Evolutionary conservation across 2,797 vertebrate species (phyloP), one percentile per base, ranked within the genome.

Genomic region (Thalassophryne amazonica): DNA sequence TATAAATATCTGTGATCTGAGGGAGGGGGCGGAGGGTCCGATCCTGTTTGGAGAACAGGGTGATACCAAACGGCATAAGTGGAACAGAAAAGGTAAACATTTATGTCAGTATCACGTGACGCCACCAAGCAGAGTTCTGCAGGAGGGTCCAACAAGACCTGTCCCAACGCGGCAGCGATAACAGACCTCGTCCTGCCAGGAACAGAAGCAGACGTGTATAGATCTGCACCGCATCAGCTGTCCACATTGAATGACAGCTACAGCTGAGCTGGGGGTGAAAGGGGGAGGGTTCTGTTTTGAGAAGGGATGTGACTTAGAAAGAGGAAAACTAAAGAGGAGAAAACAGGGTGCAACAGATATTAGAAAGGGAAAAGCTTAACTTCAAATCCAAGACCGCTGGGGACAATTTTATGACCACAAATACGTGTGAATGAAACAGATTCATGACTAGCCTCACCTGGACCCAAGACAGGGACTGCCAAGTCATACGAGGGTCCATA

Each of bases 1-100:
- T 95, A 97, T 94, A 94, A 95, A 97, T 97, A 97, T 73, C 84
- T 57, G 5, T 49, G 59, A 49, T 45, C 38, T 1, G 49, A 3
- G 10, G 15, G 13, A 9, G 11, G 6, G 7, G 12, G 60, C 19
- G 7, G 38, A 61, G 12, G 49, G 42, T 19, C 67, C 60, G 47
- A 66, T 73, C 79, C 81, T 67, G 76, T 84, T 83, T 82, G 71
- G 72, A 72, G 73, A 78, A 53, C 29, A 11, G 15, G 9, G 23
- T 19, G 60, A 41, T 4, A 8, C 9, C 7, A 38, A 5, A 11
- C 8, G 15, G 50, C 22, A 23, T n/a, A 33, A 13, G 15, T 14
- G 6, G 10, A 30, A 5, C 2, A 19, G 9, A 11, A 1, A 2
- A 2, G 6, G 2, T 4, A 1, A 4, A 0, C 7, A 34, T n/a